These are phyloP conservation scores for Drosophila ezoana DNA, from an alignment of 2,888 invertebrate genomes.

Conservation along the genomic window DNA sequence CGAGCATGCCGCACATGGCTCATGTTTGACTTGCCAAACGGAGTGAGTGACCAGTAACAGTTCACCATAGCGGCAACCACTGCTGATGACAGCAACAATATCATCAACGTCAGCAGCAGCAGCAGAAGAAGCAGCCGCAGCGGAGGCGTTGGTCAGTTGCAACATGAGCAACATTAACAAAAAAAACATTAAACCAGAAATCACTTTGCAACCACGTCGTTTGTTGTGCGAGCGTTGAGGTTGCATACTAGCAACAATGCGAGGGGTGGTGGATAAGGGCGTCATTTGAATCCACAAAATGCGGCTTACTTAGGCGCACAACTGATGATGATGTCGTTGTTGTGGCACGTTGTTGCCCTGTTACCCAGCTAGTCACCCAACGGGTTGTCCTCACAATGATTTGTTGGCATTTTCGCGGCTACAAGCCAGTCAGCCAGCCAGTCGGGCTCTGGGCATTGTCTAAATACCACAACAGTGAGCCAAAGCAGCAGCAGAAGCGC, in stretches of 20 bases:
- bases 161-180: constrained; percentile 79
- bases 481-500: constrained; percentile 18
- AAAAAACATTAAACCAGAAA: constrained; percentile 82
- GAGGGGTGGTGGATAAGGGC: neutral
- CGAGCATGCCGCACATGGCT: constrained; percentile 58
- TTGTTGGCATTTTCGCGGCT: constrained; percentile 73
- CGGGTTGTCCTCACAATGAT: constrained; percentile 73
- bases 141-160: constrained; percentile 51
- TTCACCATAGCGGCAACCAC: constrained; percentile 73
- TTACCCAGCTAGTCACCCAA: constrained; percentile 20
- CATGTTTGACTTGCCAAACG: constrained; percentile 70
- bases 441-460: constrained; percentile 35
- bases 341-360: constrained; percentile 13
- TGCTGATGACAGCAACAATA: constrained; percentile 81
- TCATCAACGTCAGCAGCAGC: constrained; percentile 66
- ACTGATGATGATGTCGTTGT: constrained; percentile 69
- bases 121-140: constrained; percentile 14
- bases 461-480: constrained; percentile 52
- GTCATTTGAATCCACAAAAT: constrained; percentile 78
- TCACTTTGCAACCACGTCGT: constrained; percentile 80
- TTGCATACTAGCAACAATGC: constrained; percentile 15
- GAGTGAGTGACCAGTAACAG: constrained; percentile 54
- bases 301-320: constrained; percentile 79
- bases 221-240: constrained; percentile 62
- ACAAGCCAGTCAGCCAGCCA: constrained; percentile 41